These are phyloP conservation scores for Crotalus horridus DNA, from an alignment of 2,113 vertebrate species.

Conservation along the genomic window DNA sequence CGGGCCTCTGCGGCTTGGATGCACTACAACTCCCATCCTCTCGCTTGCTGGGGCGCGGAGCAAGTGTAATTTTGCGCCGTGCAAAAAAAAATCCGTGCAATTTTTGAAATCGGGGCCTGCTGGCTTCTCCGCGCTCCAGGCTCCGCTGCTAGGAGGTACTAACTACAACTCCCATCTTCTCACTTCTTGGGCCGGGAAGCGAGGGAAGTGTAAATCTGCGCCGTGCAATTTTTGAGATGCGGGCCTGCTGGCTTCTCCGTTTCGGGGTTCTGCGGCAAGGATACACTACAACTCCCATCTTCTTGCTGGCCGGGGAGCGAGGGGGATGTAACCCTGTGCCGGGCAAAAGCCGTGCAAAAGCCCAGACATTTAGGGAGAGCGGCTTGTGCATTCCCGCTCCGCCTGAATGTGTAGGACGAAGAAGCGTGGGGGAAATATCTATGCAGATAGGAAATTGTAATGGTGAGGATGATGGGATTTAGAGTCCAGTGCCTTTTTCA, in stretches of 20 bases:
- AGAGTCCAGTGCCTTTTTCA: neutral
- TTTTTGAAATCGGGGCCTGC: too few species aligned
- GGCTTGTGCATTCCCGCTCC: neutral
- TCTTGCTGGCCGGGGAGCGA: neutral
- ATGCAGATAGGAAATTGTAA: neutral
- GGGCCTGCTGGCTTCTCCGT: neutral
- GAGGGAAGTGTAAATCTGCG: neutral
- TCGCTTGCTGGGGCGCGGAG: neutral
- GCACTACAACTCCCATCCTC: neutral
- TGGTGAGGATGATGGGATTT: neutral
- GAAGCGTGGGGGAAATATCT: neutral
- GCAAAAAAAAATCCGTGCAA: too few species aligned
- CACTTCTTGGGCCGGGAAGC: too few species aligned
- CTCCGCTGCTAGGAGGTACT: too few species aligned
- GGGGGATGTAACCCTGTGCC: neutral
- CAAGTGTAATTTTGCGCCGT: neutral
- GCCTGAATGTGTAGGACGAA: neutral
- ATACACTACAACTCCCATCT: neutral
- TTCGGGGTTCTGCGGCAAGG: neutral
- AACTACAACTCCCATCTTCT: too few species aligned
- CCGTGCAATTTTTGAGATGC: neutral
- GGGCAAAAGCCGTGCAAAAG: neutral
- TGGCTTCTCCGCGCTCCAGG: too few species aligned
- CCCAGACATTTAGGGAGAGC: fast-evolving
- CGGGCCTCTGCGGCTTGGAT: neutral